Conservation (phyloP, 1,140 invertebrate genomes). For the Platyscapa corneri region DNA sequence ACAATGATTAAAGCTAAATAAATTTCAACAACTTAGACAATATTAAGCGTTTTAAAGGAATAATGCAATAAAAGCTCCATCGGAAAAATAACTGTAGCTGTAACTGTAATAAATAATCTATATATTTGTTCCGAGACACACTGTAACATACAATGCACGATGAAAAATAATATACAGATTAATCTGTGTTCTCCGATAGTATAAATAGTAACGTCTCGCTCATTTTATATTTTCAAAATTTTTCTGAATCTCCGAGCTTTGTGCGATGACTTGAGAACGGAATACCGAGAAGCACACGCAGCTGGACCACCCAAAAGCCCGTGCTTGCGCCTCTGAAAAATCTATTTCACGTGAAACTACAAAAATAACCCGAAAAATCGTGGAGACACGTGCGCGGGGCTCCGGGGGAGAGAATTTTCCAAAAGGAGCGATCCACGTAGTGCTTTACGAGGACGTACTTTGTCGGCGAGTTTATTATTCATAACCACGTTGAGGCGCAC, state of each 20-base stretch:
- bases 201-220: background rate
- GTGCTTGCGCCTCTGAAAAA: constrained; percentile 23
- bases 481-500: background rate
- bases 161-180: too few relatives aligned
- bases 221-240: background rate
- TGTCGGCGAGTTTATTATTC: constrained; percentile 55
- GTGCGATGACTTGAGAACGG: background rate
- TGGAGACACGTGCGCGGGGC: background rate
- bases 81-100: too few relatives aligned
- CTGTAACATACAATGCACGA: too few relatives aligned
- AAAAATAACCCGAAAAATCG: background rate
- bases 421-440: background rate
- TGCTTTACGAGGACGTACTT: constrained; percentile 35
- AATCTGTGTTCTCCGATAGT: background rate
- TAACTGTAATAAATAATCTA: too few relatives aligned
- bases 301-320: constrained; percentile 5
- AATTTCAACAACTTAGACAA: too few relatives aligned
- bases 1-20: too few relatives aligned
- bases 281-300: constrained; percentile 18
- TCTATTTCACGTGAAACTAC: constrained; percentile 28
- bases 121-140: too few relatives aligned
- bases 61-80: too few relatives aligned
- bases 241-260: too few relatives aligned
- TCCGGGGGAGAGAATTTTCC: background rate
- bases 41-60: too few relatives aligned